Base-by-base conservation (phyloP, 2,888 invertebrate species). In the Dynastes hyllus region DNA sequence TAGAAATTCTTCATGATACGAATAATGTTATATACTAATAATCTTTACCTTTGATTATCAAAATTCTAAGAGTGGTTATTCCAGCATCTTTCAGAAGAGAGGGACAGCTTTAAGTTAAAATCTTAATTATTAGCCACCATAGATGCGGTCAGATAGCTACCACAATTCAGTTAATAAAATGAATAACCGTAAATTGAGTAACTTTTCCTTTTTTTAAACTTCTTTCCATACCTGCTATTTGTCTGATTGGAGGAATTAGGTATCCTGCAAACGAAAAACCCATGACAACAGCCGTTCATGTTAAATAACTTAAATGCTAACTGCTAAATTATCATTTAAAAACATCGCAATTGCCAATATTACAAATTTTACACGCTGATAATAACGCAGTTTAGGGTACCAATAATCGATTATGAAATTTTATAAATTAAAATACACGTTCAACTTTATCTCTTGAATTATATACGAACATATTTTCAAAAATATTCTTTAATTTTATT, bases 171-270 rank as follows among this genome's bases (percentile, higher is more conserved):
- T 73, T 73, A 58, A 55, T 58, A 58, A 40, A 73, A 73, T 58
- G 55, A 16, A 58, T 73, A 69, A 50, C 16, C 51, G 29, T 50
- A 73, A 61, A 73, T 40, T 58, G 55, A 58, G 51, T 51, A 69
- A 73, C 40, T 58, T 58, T 73, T 73, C 58, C 73, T 55, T 58
- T 73, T 70, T 73, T 73, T 73, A 55, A 58, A 73, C 58, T 61
- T 73, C 73, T 73, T 58, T 73, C 73, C 73, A 73, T 73, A 73
- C 73, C 73, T 70, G 70, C 53, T 73, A 73, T 73, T 73, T 73
- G 73, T 40, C 73, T 73, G 73, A 73, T 58, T 73, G 73, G 73
- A 73, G 58, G 73, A 73, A 73, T 73, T 73, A 73, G 73, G 73
- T 73, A 73, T 73, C 73, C 73, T 73, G 73, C 40, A 73, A 73